Percentiles rank a stretch among this genome's conserved stretches.
Conservation (phyloP, 2,113 vertebrate genomes). For the Chaenogobius annularis region DNA sequence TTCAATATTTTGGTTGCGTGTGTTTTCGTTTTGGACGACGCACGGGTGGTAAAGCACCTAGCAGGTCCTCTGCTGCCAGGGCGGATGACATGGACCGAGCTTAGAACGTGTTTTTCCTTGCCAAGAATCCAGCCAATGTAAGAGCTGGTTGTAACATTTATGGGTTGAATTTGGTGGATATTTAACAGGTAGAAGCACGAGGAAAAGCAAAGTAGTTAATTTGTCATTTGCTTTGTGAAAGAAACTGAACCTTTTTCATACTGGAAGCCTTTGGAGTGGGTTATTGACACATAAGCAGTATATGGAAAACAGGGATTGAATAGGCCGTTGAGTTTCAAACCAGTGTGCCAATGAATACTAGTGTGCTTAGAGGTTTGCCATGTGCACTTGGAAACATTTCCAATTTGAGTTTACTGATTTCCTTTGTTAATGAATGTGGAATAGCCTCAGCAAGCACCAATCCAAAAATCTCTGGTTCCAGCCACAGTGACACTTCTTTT, state of each 20-base stretch:
- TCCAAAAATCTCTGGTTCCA: too few species aligned
- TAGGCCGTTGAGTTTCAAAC: too few species aligned
- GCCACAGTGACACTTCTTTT: too few species aligned
- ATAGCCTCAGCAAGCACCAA: too few species aligned
- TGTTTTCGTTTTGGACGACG: conserved; percentile 25
- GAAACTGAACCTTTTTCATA: background rate
- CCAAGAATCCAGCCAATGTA: background rate
- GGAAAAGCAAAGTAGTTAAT: background rate
- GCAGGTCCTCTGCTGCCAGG: conserved; percentile 11
- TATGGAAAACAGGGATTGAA: background rate
- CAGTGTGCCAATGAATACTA: too few species aligned
- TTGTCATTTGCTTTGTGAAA: background rate
- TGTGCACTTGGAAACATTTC: too few species aligned
- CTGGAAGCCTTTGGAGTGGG: background rate
- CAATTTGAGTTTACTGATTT: too few species aligned
- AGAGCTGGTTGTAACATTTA: background rate
- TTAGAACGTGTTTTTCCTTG: background rate
- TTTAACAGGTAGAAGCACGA: background rate
- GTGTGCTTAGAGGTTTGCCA: too few species aligned
- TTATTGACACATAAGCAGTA: background rate
- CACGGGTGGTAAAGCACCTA: conserved; percentile 23
- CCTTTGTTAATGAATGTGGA: too few species aligned
- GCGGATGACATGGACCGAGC: background rate
- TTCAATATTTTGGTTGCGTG: conserved; percentile 48
- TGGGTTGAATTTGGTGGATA: background rate